Evolutionary conservation across 2,113 vertebrate genomes (phyloP), one percentile per base, ranked within the genome.

Genomic region (Elanoides forficatus): DNA sequence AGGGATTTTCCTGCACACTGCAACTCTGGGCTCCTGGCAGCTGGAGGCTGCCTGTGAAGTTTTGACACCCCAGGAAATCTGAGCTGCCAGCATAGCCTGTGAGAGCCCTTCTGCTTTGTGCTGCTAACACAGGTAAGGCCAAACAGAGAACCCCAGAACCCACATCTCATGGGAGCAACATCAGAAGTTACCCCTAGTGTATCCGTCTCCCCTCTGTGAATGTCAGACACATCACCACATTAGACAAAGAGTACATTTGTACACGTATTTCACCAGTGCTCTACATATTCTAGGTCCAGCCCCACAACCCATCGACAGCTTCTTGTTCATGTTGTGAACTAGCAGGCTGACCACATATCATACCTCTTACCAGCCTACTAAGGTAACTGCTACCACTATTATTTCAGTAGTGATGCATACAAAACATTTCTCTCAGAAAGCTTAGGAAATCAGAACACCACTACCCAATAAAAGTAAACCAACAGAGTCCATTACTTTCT

Each of bases 331-430:
- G 30, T 18, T 56, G 30, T 58, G 63, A 91, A 16, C 34, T 38
- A 65, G 18, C 30, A 48, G 52, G 8, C 34, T 71, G 66, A 30
- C n/a, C 14, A 53, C 0, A 0, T 2, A 1, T 38, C 16, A 3
- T 10, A 20, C 30, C 48, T 63, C 32, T 76, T 58, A 56, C 48
- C 34, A 86, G 60, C 58, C 40, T 47, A 2, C 43, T 47, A 43
- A 72, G 48, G 13, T 56, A 76, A 62, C 25, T 74, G 25, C 25
- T 85, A 40, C 55, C 7, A 8, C 18, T 62, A 5, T 43, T n/a
- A 45, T 13, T 71, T 63, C 43, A 75, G 29, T 42, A 75, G 38
- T 4, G 0, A 30, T 13, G 5, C 15, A 19, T 10, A 36, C 13
- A 11, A 63, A 83, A 52, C 13, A 5, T 30, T 83, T 81, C 65